Evolutionary conservation across 37 sponge, comb jelly and placozoan species (phyloP).

Genomic region (Beroe forskalii): DNA sequence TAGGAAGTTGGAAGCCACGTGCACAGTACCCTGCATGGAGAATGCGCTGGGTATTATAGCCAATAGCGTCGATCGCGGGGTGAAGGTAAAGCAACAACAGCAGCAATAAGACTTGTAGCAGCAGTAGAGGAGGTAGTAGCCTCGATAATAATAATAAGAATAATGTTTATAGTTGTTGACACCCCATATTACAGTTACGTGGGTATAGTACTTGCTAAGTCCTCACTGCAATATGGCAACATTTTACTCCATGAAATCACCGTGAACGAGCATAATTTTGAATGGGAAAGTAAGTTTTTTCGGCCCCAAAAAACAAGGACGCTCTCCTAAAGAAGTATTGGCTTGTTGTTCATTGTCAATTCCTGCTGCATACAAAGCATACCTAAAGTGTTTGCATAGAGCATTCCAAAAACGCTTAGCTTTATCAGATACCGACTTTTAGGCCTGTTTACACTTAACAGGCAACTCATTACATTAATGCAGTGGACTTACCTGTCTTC

Average conservation of each 20-base stretch:
- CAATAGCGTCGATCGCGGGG: too few species aligned
- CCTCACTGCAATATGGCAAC: not conserved
- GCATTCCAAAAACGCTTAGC: constrained; percentile 59
- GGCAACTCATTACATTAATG: constrained; percentile 34
- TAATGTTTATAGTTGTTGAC: not conserved
- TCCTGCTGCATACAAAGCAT: constrained; percentile 39
- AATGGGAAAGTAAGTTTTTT: too few species aligned
- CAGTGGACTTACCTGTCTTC: not conserved
- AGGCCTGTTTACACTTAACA: constrained; percentile 61
- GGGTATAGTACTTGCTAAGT: not conserved
- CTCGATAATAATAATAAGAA: not conserved
- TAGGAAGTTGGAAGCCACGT: too few species aligned
- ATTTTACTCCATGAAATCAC: not conserved
- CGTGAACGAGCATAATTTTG: not conserved
- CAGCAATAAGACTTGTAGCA: not conserved
- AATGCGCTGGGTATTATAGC: too few species aligned
- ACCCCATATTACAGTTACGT: not conserved
- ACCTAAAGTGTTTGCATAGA: constrained; percentile 56
- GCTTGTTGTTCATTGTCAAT: not conserved
- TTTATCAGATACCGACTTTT: constrained; percentile 59
- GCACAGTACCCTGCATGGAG: too few species aligned
- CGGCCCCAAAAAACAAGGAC: too few species aligned
- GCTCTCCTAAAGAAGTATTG: too few species aligned
- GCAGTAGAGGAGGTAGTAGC: not conserved
- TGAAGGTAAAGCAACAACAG: not conserved